Percentiles rank a stretch among this genome's conserved stretches.
Conservation (phyloP, 2,797 vertebrate genomes). For the Chaetodon trifasciatus region DNA sequence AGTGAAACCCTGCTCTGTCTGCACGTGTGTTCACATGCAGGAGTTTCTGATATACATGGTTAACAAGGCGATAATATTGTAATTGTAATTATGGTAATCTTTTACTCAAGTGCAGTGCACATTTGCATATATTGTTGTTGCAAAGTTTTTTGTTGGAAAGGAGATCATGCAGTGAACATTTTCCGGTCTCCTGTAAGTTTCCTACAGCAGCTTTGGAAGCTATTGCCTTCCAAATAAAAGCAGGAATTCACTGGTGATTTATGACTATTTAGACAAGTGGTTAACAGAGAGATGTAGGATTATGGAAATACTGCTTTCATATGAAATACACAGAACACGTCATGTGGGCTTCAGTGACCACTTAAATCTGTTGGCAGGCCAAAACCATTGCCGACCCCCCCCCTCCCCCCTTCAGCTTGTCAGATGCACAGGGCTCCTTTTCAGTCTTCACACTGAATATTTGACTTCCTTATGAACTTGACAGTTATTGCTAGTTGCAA, state of each 20-base stretch:
- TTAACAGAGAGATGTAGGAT: constrained; percentile 84
- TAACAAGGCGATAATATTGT: constrained; percentile 11
- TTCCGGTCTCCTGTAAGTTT: constrained; percentile 78
- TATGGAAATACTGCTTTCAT: constrained; percentile 83
- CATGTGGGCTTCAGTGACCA: constrained; percentile 78
- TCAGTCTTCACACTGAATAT: constrained; percentile 75
- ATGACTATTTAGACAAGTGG: constrained; percentile 94
- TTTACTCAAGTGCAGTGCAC: constrained; percentile 14
- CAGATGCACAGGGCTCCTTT: constrained; percentile 69
- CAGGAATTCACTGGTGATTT: constrained; percentile 89
- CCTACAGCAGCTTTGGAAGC: constrained; percentile 81
- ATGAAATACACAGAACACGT: constrained; percentile 78
- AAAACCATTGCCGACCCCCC: constrained; percentile 2
- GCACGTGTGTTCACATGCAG: constrained; percentile 5
- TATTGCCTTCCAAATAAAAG: constrained; percentile 80
- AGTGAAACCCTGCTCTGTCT: constrained; percentile 38
- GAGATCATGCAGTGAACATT: constrained; percentile 38
- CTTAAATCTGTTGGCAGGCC: constrained; percentile 81
- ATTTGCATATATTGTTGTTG: constrained; percentile 32
- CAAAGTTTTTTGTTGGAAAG: constrained; percentile 25
- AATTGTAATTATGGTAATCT: constrained; percentile 12
- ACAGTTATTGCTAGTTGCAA: constrained; percentile 68
- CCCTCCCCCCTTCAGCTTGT: constrained; percentile 35
- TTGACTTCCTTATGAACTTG: constrained; percentile 76
- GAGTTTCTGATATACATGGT: constrained; percentile 10